These are phyloP conservation scores for Cherax destructor DNA, from an alignment of 1,140 invertebrate species.

Conservation along the genomic window DNA sequence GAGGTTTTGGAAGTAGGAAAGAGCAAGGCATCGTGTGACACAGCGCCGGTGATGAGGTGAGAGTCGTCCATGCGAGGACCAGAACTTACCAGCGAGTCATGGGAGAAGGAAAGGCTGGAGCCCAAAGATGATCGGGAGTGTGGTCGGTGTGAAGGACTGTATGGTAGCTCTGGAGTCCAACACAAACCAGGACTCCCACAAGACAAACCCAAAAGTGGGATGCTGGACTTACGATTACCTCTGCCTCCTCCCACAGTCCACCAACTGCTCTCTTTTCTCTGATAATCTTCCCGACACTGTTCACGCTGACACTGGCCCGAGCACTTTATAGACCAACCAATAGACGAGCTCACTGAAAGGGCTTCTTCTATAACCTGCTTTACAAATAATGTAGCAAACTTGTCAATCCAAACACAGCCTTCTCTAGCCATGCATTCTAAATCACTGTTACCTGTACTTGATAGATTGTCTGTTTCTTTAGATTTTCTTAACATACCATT, in stretches of 20 bases:
- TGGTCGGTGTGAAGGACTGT: constrained; percentile 61
- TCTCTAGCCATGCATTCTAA: constrained; percentile 51
- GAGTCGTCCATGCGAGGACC: constrained; percentile 67
- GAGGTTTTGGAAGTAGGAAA: constrained; percentile 66
- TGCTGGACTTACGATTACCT: constrained; percentile 63
- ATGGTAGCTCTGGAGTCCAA: constrained; percentile 60
- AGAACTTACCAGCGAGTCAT: constrained; percentile 63
- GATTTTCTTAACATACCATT: constrained; percentile 44
- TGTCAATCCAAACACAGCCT: constrained; percentile 63
- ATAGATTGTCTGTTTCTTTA: constrained; percentile 32
- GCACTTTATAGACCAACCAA: constrained; percentile 62
- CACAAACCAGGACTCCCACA: constrained; percentile 62
- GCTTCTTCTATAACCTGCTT: constrained; percentile 63
- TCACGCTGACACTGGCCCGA: constrained; percentile 67
- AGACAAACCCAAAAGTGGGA: constrained; percentile 56
- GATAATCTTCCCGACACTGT: constrained; percentile 62
- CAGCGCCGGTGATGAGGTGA: constrained; percentile 67
- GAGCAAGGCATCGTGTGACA: constrained; percentile 67
- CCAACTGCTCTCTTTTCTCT: constrained; percentile 55
- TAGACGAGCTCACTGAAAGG: constrained; percentile 52
- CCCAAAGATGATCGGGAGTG: constrained; percentile 58
- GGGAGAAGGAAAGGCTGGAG: constrained; percentile 62
- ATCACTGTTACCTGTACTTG: constrained; percentile 38
- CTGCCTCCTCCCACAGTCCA: constrained; percentile 56
- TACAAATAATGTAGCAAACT: constrained; percentile 63